Base-by-base conservation (phyloP, 2,113 vertebrate genomes). In the Rutilus rutilus region DNA sequence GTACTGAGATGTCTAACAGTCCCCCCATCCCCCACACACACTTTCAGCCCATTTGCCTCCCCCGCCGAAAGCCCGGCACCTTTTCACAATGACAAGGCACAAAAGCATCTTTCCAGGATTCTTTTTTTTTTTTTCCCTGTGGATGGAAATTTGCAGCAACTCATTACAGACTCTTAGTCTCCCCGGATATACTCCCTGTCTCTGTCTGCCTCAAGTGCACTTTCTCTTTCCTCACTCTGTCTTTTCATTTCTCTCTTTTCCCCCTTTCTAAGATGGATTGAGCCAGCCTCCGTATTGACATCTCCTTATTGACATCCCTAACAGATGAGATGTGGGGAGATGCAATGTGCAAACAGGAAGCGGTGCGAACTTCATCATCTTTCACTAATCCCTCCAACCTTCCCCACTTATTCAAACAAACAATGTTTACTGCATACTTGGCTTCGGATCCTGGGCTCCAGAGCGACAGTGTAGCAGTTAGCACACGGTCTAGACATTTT, bases 271-370 rank as follows among this genome's bases (percentile, higher is more conserved):
- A 95, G 93, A 95, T 93, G 93, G 93, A 95, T 94, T 93, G 95
- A 94, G 92, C 93, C 90, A 90, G 90, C 92, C 93, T 93, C 90
- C 91, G 93, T 95, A 95, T 95, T 95, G 94, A 95, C 94, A 92
- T 93, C 91, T 73, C 89, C 90, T 94, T 95, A 95, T 95, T 94
- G 94, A 95, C 94, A 92, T 94, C 90, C 92, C 90, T 92, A 91
- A 92, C 90, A 90, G 92, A 92, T 93, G 92, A 94, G 93, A 93
- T 89, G 90, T 89, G 90, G 89, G 88, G 90, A 85, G 86, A 90
- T 88, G 88, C 92, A 77, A 77, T 77, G 75, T 82, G 90, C 92
- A 93, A 92, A 93, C 85, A 89, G 90, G 91, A 87, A 90, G 90
- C 89, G 84, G 90, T 86, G 86, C 86, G 25, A 93, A 93, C 92